Evolutionary conservation across 2,797 vertebrate species (phyloP).

Genomic region (Chrysocyon brachyurus): DNA sequence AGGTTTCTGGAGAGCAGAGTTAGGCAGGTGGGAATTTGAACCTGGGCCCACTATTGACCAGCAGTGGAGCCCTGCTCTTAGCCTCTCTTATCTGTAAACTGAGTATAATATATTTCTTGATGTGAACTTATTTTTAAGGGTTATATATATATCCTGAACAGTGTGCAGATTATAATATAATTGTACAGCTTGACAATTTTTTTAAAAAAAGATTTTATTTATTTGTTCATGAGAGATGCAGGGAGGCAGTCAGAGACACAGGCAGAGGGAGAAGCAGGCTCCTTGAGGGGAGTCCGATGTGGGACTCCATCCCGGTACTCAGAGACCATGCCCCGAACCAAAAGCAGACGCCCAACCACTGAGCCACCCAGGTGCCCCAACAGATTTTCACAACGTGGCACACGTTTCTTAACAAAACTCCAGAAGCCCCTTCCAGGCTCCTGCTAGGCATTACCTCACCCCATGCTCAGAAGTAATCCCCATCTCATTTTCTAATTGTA

Average conservation of each 20-base stretch:
- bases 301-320: too few relatives aligned
- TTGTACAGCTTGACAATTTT: neutral
- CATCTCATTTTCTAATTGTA: neutral
- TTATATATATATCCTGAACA: neutral
- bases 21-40: neutral
- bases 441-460: neutral
- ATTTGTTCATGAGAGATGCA: too few relatives aligned
- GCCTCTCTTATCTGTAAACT: neutral
- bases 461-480: neutral
- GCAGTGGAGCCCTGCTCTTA: neutral
- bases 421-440: neutral
- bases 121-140: slow-evolving; percentile 25
- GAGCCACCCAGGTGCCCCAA: too few relatives aligned
- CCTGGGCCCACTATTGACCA: neutral
- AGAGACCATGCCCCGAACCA: too few relatives aligned
- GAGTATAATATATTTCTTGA: neutral
- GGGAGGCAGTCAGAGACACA: too few relatives aligned
- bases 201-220: too few relatives aligned
- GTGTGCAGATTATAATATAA: neutral
- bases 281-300: too few relatives aligned
- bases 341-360: too few relatives aligned
- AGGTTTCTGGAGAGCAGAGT: neutral
- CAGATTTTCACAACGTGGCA: neutral
- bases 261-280: too few relatives aligned
- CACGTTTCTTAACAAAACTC: neutral